A percentile compares a stretch with the other conserved stretches of the same genome.
These are phyloP conservation scores for Speoplatyrhinus poulsoni DNA, from an alignment of 2,113 vertebrate genomes.

Conservation along the genomic window DNA sequence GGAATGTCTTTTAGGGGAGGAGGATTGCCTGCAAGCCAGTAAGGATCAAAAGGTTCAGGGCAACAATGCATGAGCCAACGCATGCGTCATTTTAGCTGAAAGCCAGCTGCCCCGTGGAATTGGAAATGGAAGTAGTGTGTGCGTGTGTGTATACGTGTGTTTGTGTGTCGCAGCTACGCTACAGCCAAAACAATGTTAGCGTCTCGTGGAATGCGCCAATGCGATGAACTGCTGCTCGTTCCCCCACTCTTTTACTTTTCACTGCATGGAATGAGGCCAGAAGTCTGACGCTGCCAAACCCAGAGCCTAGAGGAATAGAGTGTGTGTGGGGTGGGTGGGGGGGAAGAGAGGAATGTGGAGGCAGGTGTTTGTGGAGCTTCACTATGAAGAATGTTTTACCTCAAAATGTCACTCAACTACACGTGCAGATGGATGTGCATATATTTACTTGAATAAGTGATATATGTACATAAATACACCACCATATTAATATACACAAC, in stretches of 20 bases:
- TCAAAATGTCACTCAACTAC: too few species aligned
- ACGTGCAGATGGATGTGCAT: too few species aligned
- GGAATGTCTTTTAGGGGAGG: conserved; percentile 58
- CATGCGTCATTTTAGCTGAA: conserved; percentile 49
- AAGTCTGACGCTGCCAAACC: conserved; percentile 48
- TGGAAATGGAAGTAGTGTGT: conserved; percentile 28
- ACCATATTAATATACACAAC: too few species aligned
- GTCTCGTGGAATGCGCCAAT: conserved; percentile 38
- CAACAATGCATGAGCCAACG: conserved; percentile 61
- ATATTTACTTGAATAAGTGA: too few species aligned
- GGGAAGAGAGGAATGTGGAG: conserved; percentile 48
- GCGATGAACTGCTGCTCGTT: conserved; percentile 37
- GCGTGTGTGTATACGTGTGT: too few species aligned
- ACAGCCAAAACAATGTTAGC: conserved; percentile 27
- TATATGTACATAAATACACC: too few species aligned
- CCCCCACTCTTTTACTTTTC: conserved; percentile 44
- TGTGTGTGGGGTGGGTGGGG: conserved; percentile 44
- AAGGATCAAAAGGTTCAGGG: conserved; percentile 63
- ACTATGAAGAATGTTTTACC: conserved; percentile 42
- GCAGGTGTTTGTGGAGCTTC: conserved; percentile 61
- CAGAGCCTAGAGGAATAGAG: conserved; percentile 42
- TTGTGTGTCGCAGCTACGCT: conserved; percentile 5
- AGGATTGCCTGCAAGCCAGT: conserved; percentile 52
- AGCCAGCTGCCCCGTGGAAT: conserved; percentile 54
- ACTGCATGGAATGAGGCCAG: conserved; percentile 49